Evolutionary conservation across 2,797 vertebrate species (phyloP), one percentile per base, ranked within the genome.

Genomic region (Pempheris klunzingeri): DNA sequence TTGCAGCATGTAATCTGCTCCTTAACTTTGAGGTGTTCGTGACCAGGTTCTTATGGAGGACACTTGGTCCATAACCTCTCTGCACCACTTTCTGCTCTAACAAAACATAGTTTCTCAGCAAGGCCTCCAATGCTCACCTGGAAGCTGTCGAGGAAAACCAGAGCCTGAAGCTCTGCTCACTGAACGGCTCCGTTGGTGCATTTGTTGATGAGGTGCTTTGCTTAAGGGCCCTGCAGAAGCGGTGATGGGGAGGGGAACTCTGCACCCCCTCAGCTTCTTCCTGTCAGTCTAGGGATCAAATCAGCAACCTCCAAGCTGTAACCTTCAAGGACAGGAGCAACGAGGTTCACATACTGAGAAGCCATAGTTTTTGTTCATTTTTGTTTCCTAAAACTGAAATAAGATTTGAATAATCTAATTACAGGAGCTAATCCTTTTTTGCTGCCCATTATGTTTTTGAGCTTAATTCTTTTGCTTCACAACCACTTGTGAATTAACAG

Each of bases 331-430:
- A 52, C 59, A 24, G 28, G n/a, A 10, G 26, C 20, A 36, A 8
- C 4, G 12, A 58, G 24, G 38, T 20, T 50, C 30, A 18, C 2
- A 28, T 10, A 34, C 5, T 43, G 5, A 36, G 18, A 57, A 38
- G 5, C 13, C 61, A 47, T 7, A n/a, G 28, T 47, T n/a, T 52
- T 2, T 18, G 11, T 58, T 78, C 43, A 5, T 26, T 28, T 12
- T 5, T n/a, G 18, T 17, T 15, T 18, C 3, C 26, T 4, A 59
- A 65, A 47, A 22, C 47, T 63, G 28, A 62, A 81, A 55, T 60
- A 32, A 69, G 52, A 71, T 66, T 10, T 13, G n/a, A 46, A 38
- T 66, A 32, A 39, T 81, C 72, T 30, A 34, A 26, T 76, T 55
- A 26, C 38, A 62, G 43, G 28, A 47, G 18, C 44, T 64, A 50